These are phyloP conservation scores for Mandrillus leucophaeus DNA, from an alignment of 2,113 vertebrate species.

Conservation along the genomic window DNA sequence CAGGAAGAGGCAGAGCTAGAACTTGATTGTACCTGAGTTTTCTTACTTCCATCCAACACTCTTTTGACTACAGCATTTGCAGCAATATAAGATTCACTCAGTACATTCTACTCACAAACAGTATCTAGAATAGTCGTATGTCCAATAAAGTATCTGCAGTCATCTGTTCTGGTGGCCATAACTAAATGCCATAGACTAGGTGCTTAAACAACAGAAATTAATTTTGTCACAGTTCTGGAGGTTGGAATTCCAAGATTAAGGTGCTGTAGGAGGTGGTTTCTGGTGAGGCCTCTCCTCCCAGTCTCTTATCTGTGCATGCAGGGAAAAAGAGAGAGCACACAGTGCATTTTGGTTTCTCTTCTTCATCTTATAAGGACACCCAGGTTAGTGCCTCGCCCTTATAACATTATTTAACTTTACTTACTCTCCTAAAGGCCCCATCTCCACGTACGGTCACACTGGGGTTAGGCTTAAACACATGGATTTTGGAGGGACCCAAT, in stretches of 20 bases:
- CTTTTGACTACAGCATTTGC: background rate
- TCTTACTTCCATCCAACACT: background rate
- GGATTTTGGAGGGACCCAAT: background rate
- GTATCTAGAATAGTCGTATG: background rate
- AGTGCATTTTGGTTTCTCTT: background rate
- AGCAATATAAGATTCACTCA: background rate
- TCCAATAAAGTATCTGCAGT: background rate
- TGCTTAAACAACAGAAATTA: background rate
- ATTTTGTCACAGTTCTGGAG: background rate
- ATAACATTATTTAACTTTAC: background rate
- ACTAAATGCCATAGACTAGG: background rate
- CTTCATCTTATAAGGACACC: background rate
- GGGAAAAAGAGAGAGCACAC: background rate
- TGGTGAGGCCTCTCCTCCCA: background rate
- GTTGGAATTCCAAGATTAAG: background rate
- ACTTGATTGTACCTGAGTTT: background rate
- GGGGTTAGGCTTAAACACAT: background rate
- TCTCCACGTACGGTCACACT: background rate
- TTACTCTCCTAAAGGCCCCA: background rate
- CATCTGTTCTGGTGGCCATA: background rate
- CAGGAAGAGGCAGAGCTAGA: background rate
- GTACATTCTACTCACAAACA: background rate
- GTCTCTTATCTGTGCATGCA: background rate
- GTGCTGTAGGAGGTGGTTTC: background rate
- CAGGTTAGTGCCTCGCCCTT: background rate